Percentiles rank a stretch among this genome's conserved stretches.
These are phyloP conservation scores for Scaptomyza polygonia DNA, from an alignment of 2,888 invertebrate species.

Conservation along the genomic window DNA sequence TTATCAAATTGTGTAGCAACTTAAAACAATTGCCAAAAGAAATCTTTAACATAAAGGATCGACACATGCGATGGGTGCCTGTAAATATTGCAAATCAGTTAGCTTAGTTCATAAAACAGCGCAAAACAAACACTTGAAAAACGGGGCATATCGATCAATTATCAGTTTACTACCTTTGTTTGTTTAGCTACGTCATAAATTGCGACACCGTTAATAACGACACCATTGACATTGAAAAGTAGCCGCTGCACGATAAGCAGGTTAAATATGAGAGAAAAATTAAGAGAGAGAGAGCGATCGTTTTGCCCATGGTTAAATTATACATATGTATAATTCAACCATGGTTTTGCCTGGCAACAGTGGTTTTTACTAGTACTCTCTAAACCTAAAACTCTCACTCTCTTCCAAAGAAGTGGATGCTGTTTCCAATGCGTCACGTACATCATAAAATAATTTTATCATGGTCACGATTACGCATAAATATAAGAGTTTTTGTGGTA, in stretches of 20 bases:
- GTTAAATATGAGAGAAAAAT: constrained; percentile 30
- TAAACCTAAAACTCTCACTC: not conserved
- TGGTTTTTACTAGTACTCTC: too few relatives aligned
- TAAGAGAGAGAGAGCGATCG: not conserved
- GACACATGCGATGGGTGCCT: constrained; percentile 18
- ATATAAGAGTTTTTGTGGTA: not conserved
- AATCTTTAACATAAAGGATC: not conserved
- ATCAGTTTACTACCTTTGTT: not conserved
- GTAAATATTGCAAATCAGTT: not conserved
- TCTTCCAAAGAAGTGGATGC: not conserved
- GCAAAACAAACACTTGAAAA: constrained; percentile 4
- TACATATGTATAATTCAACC: too few relatives aligned
- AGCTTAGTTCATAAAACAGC: constrained; percentile 17
- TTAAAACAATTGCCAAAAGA: constrained; percentile 13
- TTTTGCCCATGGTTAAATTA: too few relatives aligned
- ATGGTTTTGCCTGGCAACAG: constrained; percentile 2
- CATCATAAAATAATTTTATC: too few relatives aligned
- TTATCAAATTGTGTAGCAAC: constrained; percentile 37
- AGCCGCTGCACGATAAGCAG: constrained; percentile 47
- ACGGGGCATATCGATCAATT: too few relatives aligned
- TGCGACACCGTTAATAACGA: constrained; percentile 48
- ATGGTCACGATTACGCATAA: not conserved
- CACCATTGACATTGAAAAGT: constrained; percentile 75
- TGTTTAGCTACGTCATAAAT: constrained; percentile 60
- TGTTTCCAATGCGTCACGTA: not conserved